Percentiles rank a stretch among this genome's conserved stretches.
phyloP scores from a whole-genome alignment of 2,888 invertebrate genomes.

The Synergus laeviventris region DNA sequence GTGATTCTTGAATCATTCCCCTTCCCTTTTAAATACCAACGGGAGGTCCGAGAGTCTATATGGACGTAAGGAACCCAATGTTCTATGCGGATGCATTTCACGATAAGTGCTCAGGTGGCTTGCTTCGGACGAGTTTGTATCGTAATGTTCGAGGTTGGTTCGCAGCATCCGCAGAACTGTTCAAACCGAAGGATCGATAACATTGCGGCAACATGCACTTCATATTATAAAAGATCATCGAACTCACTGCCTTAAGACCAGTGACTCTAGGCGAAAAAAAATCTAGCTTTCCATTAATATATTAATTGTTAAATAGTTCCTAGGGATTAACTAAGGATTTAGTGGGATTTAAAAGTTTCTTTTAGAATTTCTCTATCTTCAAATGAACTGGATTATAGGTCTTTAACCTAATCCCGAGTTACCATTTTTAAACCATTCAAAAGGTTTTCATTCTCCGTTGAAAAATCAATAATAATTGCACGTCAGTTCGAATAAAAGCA shows the following conservation, averaged over 20 bases:
- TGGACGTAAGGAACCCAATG: constrained; percentile 7
- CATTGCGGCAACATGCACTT: constrained; percentile 36
- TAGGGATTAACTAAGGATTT: too few relatives aligned
- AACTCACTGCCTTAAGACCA: constrained; percentile 29
- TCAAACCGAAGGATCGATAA: constrained; percentile 37
- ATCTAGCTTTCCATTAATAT: constrained; percentile 15
- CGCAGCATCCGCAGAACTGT: constrained; percentile 34
- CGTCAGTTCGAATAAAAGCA: constrained; percentile 30
- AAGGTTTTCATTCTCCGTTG: too few relatives aligned
- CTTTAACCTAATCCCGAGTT: too few relatives aligned
- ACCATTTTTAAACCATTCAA: too few relatives aligned
- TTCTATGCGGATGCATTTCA: constrained; percentile 34
- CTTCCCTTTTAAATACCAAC: constrained; percentile 23
- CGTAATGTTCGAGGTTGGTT: constrained; percentile 35
- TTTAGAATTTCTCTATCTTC: too few relatives aligned
- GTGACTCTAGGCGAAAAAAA: background rate
- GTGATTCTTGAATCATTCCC: constrained; percentile 16
- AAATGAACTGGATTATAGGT: too few relatives aligned
- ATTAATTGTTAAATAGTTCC: too few relatives aligned
- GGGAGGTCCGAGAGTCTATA: constrained; percentile 15
- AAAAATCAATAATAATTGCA: too few relatives aligned
- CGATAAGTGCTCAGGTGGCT: constrained; percentile 37
- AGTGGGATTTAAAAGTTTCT: too few relatives aligned
- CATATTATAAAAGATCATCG: constrained; percentile 39
- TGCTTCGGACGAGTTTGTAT: constrained; percentile 40